Evolutionary conservation across 2,113 vertebrate genomes (phyloP).

Genomic region (Hypanus sabinus): DNA sequence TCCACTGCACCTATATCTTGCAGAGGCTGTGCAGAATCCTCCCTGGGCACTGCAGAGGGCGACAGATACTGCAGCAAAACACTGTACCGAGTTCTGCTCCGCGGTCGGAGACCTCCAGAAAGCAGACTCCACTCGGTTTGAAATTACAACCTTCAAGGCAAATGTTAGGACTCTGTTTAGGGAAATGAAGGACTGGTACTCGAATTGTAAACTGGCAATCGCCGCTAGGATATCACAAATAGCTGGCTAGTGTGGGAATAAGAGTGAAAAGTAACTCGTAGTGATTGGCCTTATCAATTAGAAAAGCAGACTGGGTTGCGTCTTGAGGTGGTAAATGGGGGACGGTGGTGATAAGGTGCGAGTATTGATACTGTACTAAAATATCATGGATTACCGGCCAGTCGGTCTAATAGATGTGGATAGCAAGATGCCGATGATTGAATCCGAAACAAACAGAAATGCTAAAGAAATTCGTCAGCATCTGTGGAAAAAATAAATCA

Average conservation of each 20-base stretch:
- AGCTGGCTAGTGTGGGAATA: not conserved
- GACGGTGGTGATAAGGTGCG: not conserved
- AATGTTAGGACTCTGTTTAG: not conserved
- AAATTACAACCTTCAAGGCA: not conserved
- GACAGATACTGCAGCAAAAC: conserved; percentile 13
- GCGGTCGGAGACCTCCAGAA: not conserved
- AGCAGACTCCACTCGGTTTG: not conserved
- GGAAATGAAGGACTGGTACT: not conserved
- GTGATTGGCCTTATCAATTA: not conserved
- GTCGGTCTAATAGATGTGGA: too few relatives aligned
- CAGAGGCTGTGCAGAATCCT: not conserved
- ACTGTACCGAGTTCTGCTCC: not conserved
- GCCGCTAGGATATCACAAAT: not conserved
- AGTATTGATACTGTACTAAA: not conserved
- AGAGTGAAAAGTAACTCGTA: not conserved
- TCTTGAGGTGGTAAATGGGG: not conserved
- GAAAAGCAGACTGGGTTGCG: not conserved
- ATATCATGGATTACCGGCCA: not conserved
- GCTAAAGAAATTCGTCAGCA: too few relatives aligned
- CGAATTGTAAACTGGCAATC: not conserved
- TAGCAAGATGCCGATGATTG: too few relatives aligned
- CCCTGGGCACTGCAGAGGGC: not conserved
- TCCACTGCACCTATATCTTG: too few relatives aligned
- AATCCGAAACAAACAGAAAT: too few relatives aligned
- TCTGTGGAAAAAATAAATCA: too few relatives aligned